Percentiles rank a stretch among this genome's conserved stretches.
Conservation (phyloP, 2,113 vertebrate genomes). For the Peromyscus leucopus region DNA sequence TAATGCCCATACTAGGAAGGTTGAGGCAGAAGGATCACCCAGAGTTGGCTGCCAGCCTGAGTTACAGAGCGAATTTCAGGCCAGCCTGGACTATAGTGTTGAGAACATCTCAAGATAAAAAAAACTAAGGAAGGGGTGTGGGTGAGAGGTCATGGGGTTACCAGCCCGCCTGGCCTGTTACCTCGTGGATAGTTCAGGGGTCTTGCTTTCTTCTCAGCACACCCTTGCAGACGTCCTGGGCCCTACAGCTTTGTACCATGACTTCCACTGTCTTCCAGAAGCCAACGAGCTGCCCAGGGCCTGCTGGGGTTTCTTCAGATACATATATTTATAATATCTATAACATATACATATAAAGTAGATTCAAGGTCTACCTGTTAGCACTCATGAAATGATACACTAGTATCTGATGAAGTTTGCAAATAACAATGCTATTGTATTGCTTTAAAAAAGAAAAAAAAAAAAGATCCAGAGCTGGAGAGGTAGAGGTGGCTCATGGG, state of each 20-base stretch:
- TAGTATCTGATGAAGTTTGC: constrained; percentile 15
- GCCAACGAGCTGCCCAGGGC: neutral
- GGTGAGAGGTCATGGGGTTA: neutral
- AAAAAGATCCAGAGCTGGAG: neutral
- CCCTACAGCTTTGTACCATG: neutral
- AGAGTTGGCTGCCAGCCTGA: neutral
- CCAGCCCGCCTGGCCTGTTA: too few relatives aligned
- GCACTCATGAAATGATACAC: neutral
- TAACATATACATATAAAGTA: neutral
- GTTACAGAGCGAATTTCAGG: neutral
- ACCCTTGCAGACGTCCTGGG: neutral
- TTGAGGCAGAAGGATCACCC: neutral
- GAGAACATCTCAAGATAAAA: neutral
- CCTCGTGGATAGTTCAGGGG: too few relatives aligned
- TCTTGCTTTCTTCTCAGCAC: fast-evolving
- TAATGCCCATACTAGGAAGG: neutral
- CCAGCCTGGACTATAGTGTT: neutral
- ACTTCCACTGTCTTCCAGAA: neutral
- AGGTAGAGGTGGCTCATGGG: neutral
- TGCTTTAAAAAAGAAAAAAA: neutral
- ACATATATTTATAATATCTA: neutral
- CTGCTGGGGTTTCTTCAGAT: neutral
- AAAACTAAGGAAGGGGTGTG: neutral
- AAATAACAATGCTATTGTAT: neutral
- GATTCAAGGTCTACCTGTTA: neutral